A percentile compares a stretch with the other conserved stretches of the same genome.
These are phyloP conservation scores for Chloroceryle amazona DNA, from an alignment of 2,797 vertebrate species.

Conservation along the genomic window DNA sequence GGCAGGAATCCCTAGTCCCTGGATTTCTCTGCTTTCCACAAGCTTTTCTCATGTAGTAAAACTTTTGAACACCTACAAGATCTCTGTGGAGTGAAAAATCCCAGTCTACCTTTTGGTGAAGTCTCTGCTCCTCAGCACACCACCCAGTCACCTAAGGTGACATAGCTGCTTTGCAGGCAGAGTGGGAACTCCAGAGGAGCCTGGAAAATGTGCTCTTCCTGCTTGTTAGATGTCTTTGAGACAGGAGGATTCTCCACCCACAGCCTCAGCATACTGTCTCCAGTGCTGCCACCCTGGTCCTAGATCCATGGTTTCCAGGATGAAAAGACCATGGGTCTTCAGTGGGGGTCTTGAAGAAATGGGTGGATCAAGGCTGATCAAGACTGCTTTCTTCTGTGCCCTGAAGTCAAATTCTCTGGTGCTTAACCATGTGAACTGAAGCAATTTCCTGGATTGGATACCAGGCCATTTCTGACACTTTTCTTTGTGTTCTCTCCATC, in stretches of 20 bases:
- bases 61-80: background rate
- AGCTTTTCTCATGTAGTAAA: background rate
- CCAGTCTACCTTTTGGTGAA: background rate
- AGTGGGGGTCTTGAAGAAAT: background rate
- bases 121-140: background rate
- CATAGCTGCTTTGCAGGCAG: background rate
- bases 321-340: background rate
- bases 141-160: background rate
- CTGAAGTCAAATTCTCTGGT: background rate
- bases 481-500: background rate
- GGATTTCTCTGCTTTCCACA: background rate
- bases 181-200: background rate
- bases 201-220: background rate
- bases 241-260: background rate
- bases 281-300: background rate
- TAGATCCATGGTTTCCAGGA: background rate
- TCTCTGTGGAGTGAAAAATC: background rate
- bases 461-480: background rate
- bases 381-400: background rate
- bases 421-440: background rate
- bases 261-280: background rate
- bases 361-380: background rate
- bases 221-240: background rate
- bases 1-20: background rate
- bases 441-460: background rate